A percentile compares a stretch with the other conserved stretches of the same genome.
These are phyloP conservation scores for Desmodus rotundus DNA, from an alignment of 2,113 vertebrate genomes.

Conservation along the genomic window DNA sequence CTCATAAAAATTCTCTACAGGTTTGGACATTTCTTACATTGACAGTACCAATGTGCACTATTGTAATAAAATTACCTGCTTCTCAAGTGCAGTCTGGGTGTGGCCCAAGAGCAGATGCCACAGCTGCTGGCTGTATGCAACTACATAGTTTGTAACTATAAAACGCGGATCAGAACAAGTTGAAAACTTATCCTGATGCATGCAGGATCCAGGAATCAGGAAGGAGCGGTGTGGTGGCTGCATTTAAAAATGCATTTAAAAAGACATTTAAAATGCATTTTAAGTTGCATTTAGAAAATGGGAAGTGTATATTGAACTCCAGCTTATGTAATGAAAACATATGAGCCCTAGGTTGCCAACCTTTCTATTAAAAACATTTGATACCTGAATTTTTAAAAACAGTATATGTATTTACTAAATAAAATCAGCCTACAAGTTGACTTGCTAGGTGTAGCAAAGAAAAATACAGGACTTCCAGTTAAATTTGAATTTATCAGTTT, in stretches of 20 bases:
- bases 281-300: neutral
- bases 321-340: neutral
- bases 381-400: neutral
- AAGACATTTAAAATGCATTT: neutral
- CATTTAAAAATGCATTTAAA: neutral
- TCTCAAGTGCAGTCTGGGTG: neutral
- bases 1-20: neutral
- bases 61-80: neutral
- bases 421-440: neutral
- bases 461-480: neutral
- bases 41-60: neutral
- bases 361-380: neutral
- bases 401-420: neutral
- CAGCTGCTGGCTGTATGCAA: neutral
- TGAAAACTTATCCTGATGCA: neutral
- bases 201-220: neutral
- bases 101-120: neutral
- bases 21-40: neutral
- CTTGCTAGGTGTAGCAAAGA: neutral
- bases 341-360: neutral
- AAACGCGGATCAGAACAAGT: neutral
- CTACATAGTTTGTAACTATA: neutral
- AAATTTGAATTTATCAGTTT: neutral
- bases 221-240: neutral
- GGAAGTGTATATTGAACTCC: neutral